phyloP scores from a whole-genome alignment of 2,797 vertebrate species.

The Falco columbarius region DNA sequence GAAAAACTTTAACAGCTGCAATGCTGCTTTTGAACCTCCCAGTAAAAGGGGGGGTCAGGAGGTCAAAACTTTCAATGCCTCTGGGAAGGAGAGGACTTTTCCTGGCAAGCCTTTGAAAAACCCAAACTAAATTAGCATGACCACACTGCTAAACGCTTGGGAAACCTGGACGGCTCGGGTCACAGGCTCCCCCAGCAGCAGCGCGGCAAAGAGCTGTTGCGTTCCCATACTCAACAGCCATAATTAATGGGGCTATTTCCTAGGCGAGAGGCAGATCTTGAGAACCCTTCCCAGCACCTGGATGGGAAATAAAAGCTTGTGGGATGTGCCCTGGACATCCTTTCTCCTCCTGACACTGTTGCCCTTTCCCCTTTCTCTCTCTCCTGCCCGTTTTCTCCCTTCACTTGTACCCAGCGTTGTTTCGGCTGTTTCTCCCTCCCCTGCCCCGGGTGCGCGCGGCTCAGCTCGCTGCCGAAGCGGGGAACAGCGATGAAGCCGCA shows the following conservation, averaged over 20 bases:
- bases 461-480: not conserved
- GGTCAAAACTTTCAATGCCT: constrained; percentile 57
- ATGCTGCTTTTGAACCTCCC: constrained; percentile 59
- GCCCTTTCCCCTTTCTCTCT: not conserved
- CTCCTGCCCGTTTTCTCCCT: not conserved
- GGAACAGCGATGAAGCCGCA: not conserved
- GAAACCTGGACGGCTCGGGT: not conserved
- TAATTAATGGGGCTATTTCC: constrained; percentile 30
- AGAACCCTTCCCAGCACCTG: constrained; percentile 3
- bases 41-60: constrained; percentile 38
- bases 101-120: constrained; percentile 57
- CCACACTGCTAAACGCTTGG: constrained; percentile 58
- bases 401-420: not conserved
- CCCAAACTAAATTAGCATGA: constrained; percentile 61
- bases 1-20: constrained; percentile 69
- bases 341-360: not conserved
- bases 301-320: not conserved
- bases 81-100: constrained; percentile 60
- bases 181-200: constrained; percentile 34
- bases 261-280: not conserved
- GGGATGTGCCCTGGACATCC: not conserved
- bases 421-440: not conserved
- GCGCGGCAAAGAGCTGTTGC: not conserved
- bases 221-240: constrained; percentile 37
- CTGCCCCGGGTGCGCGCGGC: not conserved